These are phyloP conservation scores for Theristicus caerulescens DNA, from an alignment of 2,113 vertebrate species.

Conservation along the genomic window DNA sequence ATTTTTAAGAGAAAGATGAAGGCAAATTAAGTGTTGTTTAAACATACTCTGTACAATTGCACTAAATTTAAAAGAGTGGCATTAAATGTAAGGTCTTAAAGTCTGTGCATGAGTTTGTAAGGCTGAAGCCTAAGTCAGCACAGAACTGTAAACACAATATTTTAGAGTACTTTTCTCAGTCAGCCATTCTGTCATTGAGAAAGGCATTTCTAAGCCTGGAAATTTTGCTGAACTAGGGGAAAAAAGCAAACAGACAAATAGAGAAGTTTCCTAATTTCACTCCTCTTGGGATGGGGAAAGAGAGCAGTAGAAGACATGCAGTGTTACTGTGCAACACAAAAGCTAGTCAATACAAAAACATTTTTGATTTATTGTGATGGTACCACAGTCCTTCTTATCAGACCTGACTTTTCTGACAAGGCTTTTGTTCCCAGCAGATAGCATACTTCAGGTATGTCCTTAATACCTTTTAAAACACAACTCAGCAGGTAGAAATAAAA, in stretches of 20 bases:
- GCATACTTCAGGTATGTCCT: background rate
- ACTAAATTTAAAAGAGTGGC: constrained; percentile 35
- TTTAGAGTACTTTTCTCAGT: constrained; percentile 17
- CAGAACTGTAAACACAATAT: constrained; percentile 55
- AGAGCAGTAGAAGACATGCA: constrained; percentile 32
- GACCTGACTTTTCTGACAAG: constrained; percentile 17
- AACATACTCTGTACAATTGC: constrained; percentile 20
- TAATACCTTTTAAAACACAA: constrained; percentile 28
- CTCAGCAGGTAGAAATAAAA: constrained; percentile 31
- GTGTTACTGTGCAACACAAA: constrained; percentile 38
- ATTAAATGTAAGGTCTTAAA: constrained; percentile 3
- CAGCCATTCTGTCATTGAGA: constrained; percentile 5
- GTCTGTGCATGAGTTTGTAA: background rate
- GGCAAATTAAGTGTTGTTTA: constrained; percentile 16
- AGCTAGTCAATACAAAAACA: constrained; percentile 23
- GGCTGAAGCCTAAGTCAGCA: constrained; percentile 22
- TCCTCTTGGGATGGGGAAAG: background rate
- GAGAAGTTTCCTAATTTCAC: background rate
- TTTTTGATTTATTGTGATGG: constrained; percentile 44
- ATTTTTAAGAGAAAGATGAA: constrained; percentile 15
- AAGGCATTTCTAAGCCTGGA: constrained; percentile 6
- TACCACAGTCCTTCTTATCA: background rate
- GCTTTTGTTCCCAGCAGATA: constrained; percentile 26
- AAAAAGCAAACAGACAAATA: background rate
- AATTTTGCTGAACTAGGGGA: background rate